A percentile compares a stretch with the other conserved stretches of the same genome.
These are phyloP conservation scores for Phrynocephalus guinanensis DNA, from an alignment of 2,797 vertebrate genomes.

Conservation along the genomic window DNA sequence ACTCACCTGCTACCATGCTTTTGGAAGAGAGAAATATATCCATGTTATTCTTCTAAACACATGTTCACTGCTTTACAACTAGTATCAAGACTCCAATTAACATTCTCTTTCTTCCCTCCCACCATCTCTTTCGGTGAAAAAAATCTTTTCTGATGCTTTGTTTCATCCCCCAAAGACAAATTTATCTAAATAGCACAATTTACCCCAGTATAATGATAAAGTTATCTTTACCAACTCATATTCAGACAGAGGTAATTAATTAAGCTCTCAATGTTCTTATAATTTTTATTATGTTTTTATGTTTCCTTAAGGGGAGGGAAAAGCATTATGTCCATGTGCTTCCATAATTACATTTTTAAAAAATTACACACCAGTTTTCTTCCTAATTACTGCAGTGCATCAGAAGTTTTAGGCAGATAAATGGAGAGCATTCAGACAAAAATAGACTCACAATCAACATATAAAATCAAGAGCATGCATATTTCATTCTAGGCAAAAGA, in stretches of 20 bases:
- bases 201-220: neutral
- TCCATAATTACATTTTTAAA: constrained; percentile 24
- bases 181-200: neutral
- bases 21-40: neutral
- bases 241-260: constrained; percentile 31
- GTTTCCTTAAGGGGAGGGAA: neutral
- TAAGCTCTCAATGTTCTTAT: constrained; percentile 25
- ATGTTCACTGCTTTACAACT: neutral
- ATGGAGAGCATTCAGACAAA: neutral
- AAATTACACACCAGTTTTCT: neutral
- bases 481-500: neutral
- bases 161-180: neutral
- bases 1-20: neutral
- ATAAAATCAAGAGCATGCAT: neutral
- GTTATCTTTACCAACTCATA: neutral
- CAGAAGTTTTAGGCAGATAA: constrained; percentile 5
- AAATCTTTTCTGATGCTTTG: neutral
- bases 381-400: neutral
- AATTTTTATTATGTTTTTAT: constrained; percentile 26
- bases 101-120: rapidly evolving
- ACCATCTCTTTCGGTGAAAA: too few relatives aligned
- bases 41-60: neutral
- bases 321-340: neutral
- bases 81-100: neutral
- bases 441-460: neutral